These are phyloP conservation scores for Daptonema setosum DNA, from an alignment of 2,888 invertebrate genomes.

Conservation along the genomic window DNA sequence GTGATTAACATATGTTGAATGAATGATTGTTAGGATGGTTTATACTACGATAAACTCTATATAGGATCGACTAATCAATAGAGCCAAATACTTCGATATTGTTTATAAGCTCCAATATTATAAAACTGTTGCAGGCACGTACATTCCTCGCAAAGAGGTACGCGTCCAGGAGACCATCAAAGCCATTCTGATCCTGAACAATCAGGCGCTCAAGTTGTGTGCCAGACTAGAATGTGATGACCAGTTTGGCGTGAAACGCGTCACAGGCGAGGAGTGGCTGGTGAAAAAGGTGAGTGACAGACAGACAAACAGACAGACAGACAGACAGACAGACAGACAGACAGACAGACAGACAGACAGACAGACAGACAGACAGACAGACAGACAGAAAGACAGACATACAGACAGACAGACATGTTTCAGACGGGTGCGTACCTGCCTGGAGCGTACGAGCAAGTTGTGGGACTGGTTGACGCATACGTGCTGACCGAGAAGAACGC, in stretches of 20 bases:
- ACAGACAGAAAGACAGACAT: no score
- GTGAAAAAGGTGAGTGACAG: slow-evolving; percentile 25
- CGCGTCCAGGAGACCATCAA: slow-evolving; percentile 30
- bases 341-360: no score
- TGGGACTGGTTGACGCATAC: slow-evolving; percentile 32
- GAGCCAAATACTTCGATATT: background rate
- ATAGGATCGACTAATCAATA: no score
- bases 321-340: no score
- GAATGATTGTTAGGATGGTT: no score
- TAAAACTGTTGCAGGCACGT: slow-evolving; percentile 30
- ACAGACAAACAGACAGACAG: no score
- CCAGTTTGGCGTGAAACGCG: slow-evolving; percentile 18
- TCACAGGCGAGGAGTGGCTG: slow-evolving; percentile 34
- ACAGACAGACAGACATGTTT: no score
- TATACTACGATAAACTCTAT: no score
- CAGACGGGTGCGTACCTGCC: slow-evolving; percentile 33
- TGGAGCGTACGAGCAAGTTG: slow-evolving; percentile 35
- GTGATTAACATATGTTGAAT: no score
- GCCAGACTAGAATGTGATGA: slow-evolving; percentile 32
- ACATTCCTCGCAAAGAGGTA: slow-evolving; percentile 34
- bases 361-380: no score
- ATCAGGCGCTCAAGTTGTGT: slow-evolving; percentile 33
- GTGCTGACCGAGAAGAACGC: slow-evolving; percentile 36
- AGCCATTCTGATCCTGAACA: slow-evolving; percentile 32
- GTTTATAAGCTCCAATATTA: no score